These are phyloP conservation scores for Urophycis tenuis DNA, from an alignment of 2,797 vertebrate species.

Conservation along the genomic window DNA sequence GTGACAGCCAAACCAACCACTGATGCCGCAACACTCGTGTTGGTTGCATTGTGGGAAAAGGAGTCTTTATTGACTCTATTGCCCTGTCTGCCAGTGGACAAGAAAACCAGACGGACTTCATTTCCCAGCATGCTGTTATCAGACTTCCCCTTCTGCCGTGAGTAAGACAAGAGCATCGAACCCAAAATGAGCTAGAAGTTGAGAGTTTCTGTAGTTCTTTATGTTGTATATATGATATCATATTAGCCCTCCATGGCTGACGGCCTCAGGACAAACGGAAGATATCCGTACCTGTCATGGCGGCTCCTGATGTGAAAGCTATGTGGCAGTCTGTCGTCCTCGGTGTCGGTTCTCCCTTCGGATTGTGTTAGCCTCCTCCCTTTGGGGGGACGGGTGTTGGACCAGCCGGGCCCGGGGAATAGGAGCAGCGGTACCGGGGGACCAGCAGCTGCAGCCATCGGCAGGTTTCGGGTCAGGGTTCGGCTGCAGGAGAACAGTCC, in stretches of 20 bases:
- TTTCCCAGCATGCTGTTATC: constrained; percentile 51
- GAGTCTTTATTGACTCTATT: constrained; percentile 24
- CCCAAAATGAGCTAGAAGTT: neutral
- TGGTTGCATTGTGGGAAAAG: constrained; percentile 46
- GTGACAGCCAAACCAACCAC: neutral
- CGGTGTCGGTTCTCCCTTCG: neutral
- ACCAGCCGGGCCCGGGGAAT: too few relatives aligned
- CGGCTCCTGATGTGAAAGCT: neutral
- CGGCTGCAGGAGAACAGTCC: too few relatives aligned
- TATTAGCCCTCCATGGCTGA: neutral
- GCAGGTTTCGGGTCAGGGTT: too few relatives aligned
- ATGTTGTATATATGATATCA: neutral
- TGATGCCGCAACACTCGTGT: neutral
- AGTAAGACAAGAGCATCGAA: constrained; percentile 51
- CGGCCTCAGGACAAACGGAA: neutral
- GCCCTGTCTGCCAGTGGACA: neutral
- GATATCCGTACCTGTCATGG: neutral
- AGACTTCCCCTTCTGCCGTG: constrained; percentile 60
- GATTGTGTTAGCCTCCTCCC: too few relatives aligned
- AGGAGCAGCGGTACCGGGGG: too few relatives aligned
- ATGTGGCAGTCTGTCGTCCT: neutral
- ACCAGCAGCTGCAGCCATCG: too few relatives aligned
- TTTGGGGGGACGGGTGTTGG: too few relatives aligned
- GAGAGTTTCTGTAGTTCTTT: neutral
- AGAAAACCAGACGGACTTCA: constrained; percentile 29